Evolutionary conservation across 2,888 invertebrate species (phyloP), one percentile per base, ranked within the genome.

Genomic region (Pammene fasciana): DNA sequence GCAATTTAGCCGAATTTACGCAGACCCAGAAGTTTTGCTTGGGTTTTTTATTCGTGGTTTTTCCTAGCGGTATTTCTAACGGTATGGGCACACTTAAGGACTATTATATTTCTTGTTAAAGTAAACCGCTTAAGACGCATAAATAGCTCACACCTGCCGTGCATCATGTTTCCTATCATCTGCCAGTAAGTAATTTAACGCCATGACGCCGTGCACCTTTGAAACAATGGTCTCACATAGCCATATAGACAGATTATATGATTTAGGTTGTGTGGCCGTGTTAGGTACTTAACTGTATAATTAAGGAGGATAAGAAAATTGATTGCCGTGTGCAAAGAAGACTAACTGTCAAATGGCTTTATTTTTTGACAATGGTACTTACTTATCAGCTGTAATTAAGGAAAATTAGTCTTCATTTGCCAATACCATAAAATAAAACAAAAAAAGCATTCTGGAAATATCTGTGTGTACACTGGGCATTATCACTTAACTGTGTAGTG

Each of bases 91-190:
- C 16, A 16, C 41, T 26, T 16, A 41, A 41, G 16, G 16, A 41
- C n/a, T n/a, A 18, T 41, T 11, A 43, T 57, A 41, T 56, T 43
- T 11, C n/a, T 38, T 48, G 38, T 46, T n/a, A 3, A 56, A 13
- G 16, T 34, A 59, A 66, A 52, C 26, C 34, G 59, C 34, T 36
- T 6, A 41, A 18, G 26, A 59, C 11, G 38, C 48, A 52, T 52
- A 45, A 65, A 76, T 77, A 77, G 67, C 75, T 41, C 41, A 60
- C 76, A 77, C 76, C 76, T 77, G 78, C 56, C 72, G 38, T 14
- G 38, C 34, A 68, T 75, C 72, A 64, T 68, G 73, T 76, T 65
- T 26, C 70, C 68, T 71, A 73, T 74, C 74, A 73, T 73, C 72
- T 73, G 74, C 72, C 57, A 46, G 34, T 11, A 38, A 14, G 72